These are phyloP conservation scores for Priocnemis perturbator DNA, from an alignment of 2,888 invertebrate species.

Conservation along the genomic window DNA sequence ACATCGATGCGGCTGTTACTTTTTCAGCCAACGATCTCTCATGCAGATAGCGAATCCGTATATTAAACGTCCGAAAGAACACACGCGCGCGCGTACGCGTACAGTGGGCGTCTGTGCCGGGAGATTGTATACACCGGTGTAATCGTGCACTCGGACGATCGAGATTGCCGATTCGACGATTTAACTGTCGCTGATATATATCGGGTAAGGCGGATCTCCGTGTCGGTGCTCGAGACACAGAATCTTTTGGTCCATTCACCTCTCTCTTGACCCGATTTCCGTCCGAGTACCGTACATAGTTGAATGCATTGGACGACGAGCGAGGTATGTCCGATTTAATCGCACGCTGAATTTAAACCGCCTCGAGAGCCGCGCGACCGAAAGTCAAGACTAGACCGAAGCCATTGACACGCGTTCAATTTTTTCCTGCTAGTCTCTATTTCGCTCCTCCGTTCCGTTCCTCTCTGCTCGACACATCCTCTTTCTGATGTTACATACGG, in stretches of 20 bases:
- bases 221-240: conserved; percentile 39
- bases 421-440: background rate
- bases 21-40: background rate
- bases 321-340: conserved; percentile 33
- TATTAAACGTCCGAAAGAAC: no score
- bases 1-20: conserved; percentile 1
- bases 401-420: background rate
- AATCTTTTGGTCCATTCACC: conserved; percentile 66
- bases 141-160: background rate
- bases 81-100: no score
- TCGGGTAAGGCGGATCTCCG: conserved; percentile 47
- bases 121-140: no score
- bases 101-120: no score
- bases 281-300: conserved; percentile 37
- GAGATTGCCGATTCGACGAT: conserved; percentile 30
- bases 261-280: conserved; percentile 65
- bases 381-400: background rate
- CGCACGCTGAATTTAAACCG: conserved; percentile 15
- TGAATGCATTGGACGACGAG: conserved; percentile 38
- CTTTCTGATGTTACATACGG: no score
- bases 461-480: no score
- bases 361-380: background rate
- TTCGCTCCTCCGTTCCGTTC: background rate
- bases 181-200: conserved; percentile 37
- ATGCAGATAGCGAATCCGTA: no score